A percentile compares a stretch with the other conserved stretches of the same genome.
Conservation (phyloP, 2,888 invertebrate genomes). For the Drosophila austrosaltans region DNA sequence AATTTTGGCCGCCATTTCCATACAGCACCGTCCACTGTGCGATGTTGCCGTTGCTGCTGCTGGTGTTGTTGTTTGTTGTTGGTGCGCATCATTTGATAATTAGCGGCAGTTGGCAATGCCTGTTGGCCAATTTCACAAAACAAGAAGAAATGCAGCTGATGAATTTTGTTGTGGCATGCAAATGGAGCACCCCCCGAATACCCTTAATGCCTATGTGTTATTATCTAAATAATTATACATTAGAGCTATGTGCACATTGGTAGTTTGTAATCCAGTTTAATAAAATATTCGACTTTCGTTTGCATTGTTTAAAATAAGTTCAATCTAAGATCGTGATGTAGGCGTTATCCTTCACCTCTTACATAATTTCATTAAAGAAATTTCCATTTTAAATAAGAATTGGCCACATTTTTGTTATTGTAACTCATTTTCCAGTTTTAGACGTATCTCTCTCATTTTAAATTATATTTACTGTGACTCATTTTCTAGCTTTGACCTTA, state of each 20-base stretch:
- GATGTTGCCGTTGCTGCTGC: conserved; percentile 1
- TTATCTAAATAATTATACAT: neutral
- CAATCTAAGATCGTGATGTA: too few relatives aligned
- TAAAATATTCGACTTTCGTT: neutral
- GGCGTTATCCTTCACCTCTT: too few relatives aligned
- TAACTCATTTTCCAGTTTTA: too few relatives aligned
- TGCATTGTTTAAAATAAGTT: too few relatives aligned
- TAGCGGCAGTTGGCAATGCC: conserved; percentile 29
- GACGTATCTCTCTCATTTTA: too few relatives aligned
- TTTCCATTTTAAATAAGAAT: too few relatives aligned
- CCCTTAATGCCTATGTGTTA: neutral
- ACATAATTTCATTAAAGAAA: too few relatives aligned
- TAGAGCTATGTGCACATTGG: neutral
- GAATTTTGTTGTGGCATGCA: conserved; percentile 39
- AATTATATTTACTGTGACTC: too few relatives aligned
- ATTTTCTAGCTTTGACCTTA: too few relatives aligned
- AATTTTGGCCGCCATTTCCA: too few relatives aligned
- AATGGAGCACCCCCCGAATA: conserved; percentile 14
- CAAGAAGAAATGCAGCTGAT: conserved; percentile 7
- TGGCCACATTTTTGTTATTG: too few relatives aligned
- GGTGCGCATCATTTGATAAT: conserved; percentile 58
- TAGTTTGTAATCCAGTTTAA: neutral
- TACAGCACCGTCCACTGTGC: too few relatives aligned
- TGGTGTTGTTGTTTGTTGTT: conserved; percentile 18
- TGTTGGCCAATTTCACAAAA: conserved; percentile 29